Percentiles rank a stretch among this genome's conserved stretches.
Conservation (phyloP, 2,113 vertebrate genomes). For the Cricetomys ansorgei region DNA sequence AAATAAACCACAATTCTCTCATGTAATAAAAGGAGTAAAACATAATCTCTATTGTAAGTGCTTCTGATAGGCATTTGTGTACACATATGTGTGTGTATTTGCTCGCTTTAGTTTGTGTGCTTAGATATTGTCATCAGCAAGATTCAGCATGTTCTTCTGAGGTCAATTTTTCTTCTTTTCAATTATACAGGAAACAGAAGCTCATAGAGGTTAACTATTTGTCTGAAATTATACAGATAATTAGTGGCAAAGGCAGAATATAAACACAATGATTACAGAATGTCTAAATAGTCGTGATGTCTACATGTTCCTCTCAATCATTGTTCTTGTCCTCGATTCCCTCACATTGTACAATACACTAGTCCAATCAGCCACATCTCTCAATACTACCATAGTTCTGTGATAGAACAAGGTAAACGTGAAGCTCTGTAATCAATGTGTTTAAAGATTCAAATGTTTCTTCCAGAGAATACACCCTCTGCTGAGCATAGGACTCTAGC, state of each 20-base stretch:
- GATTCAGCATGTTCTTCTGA: neutral
- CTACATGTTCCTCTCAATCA: neutral
- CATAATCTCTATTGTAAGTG: neutral
- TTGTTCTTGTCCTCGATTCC: neutral
- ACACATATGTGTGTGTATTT: neutral
- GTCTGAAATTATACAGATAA: neutral
- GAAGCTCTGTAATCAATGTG: neutral
- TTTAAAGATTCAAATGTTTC: neutral
- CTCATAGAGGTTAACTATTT: neutral
- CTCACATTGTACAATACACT: neutral
- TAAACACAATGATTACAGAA: neutral
- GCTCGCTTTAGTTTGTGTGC: neutral
- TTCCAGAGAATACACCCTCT: neutral
- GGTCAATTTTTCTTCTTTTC: neutral
- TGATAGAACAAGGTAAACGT: neutral
- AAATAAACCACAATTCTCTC: neutral
- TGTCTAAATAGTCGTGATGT: neutral
- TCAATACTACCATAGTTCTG: neutral
- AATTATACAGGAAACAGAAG: neutral
- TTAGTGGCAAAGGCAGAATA: neutral
- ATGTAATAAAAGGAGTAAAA: neutral
- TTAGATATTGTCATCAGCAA: neutral
- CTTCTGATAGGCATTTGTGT: neutral
- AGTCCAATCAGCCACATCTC: neutral
- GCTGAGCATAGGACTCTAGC: neutral